Evolutionary conservation across 2,113 vertebrate species (phyloP), one percentile per base, ranked within the genome.

Genomic region (Rhombomys opimus): DNA sequence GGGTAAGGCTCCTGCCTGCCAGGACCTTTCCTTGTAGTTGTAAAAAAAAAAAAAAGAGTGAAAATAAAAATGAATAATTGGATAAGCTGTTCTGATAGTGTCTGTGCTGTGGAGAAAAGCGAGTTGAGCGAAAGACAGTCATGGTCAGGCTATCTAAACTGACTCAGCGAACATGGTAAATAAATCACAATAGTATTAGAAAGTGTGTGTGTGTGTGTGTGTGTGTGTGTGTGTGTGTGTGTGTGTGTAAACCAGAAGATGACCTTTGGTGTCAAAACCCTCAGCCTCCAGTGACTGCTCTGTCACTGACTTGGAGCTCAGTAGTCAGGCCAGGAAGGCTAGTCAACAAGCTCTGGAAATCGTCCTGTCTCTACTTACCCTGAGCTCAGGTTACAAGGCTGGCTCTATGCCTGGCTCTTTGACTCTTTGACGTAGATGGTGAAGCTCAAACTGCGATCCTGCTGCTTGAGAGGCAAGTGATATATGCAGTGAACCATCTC

Each of bases 21-120:
- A 68, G 7, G 32, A n/a, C 20, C 0, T 93, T 91, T 57, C 67
- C 86, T 86, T 89, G 23, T 87, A 17, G 14, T 50, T 87, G 23
- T 27, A 46, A 46, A 46, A 46, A 46, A 46, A 46, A 46, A 96
- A 30, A 18, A 96, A 82, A 89, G 61, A 72, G 17, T 92, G 30
- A 97, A 96, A 88, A 88, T 57, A 17, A 32, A 76, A 91, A 20
- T 57, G 87, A 92, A 70, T n/a, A 85, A 88, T 0, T 84, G 14
- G 87, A 50, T 41, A 92, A 59, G 17, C 50, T 35, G 25, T 94
- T 87, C 77, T 54, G 30, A 81, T 32, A 59, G 13, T 63, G 15
- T 35, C 57, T 41, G 18, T 57, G 5, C 59, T 63, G 13, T 67
- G 38, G 25, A 75, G 68, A 70, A 95, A 91, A 87, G 32, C 87